Evolutionary conservation across 2,888 invertebrate species (phyloP).

Genomic region (Autographa pulchrina): DNA sequence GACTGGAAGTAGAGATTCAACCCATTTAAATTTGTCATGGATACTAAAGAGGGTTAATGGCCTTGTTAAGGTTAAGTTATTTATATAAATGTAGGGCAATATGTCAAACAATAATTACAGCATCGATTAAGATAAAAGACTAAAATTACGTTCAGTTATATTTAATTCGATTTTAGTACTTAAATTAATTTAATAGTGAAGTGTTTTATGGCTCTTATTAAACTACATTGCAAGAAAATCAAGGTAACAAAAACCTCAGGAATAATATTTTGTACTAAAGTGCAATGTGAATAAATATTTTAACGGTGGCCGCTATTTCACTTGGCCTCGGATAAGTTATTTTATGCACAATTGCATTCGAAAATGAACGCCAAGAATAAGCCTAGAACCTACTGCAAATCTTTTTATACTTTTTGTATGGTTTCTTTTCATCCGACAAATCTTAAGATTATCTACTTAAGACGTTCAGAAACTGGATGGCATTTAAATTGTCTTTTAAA

Average conservation of each 20-base stretch:
- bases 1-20: not conserved
- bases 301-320: constrained; percentile 42
- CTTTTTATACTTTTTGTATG: not conserved
- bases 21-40: not conserved
- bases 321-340: constrained; percentile 34
- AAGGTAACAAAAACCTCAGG: not conserved
- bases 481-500: not conserved
- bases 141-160: not conserved
- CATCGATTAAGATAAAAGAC: not conserved
- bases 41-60: no score
- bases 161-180: no score
- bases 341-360: constrained; percentile 38
- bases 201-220: not conserved
- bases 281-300: constrained; percentile 21
- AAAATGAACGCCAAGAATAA: constrained; percentile 46
- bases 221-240: not conserved
- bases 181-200: not conserved
- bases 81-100: not conserved
- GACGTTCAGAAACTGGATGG: not conserved
- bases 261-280: constrained; percentile 6
- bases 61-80: no score
- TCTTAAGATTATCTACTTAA: not conserved
- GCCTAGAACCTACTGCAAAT: not conserved
- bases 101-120: not conserved
- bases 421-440: not conserved